Evolutionary conservation across 1,140 invertebrate species (phyloP), one percentile per base, ranked within the genome.

Genomic region (Magallana gigas): DNA sequence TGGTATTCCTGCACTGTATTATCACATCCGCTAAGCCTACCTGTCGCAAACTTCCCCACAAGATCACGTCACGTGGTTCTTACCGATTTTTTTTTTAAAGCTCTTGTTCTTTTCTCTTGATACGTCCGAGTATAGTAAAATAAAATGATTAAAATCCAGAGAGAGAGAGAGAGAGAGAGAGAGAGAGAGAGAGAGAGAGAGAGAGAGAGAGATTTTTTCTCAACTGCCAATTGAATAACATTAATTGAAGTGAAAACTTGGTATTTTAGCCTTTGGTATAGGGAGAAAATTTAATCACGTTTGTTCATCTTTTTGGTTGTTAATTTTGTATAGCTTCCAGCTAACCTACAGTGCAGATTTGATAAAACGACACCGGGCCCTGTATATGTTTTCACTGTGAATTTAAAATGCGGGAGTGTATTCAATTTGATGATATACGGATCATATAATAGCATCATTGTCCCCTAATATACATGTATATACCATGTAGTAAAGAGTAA

Each of bases 271-370:
- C 29, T 18, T 18, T 36, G 14, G 23, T 29, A 48, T 5, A 48
- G 36, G 76, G 23, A 36, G 23, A 36, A 23, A 5, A 8, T 14
- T 23, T 57, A 18, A 83, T 83, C n/a, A 8, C 57, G 81, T 29
- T 57, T 57, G 81, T 57, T 58, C 81, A 58, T 83, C 48, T 83
- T 83, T 56, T 57, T 83, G 81, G 9, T 23, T 83, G 48, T 57
- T 57, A 57, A 83, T 83, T n/a, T 58, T 57, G 9, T n/a, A 83
- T 57, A 6, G 48, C 57, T 83, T 18, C 81, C 57, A 56, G 68
- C 68, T 23, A 11, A 62, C 36, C 36, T 48, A 48, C 36, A 48
- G 36, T 48, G 36, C 5, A 48, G 5, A 48, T 48, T 48, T 48
- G 36, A 48, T 48, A 48, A 48, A 48, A 48, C 36, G 36, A 48